Evolutionary conservation across 2,888 invertebrate species (phyloP).

Genomic region (Phengaris arion): DNA sequence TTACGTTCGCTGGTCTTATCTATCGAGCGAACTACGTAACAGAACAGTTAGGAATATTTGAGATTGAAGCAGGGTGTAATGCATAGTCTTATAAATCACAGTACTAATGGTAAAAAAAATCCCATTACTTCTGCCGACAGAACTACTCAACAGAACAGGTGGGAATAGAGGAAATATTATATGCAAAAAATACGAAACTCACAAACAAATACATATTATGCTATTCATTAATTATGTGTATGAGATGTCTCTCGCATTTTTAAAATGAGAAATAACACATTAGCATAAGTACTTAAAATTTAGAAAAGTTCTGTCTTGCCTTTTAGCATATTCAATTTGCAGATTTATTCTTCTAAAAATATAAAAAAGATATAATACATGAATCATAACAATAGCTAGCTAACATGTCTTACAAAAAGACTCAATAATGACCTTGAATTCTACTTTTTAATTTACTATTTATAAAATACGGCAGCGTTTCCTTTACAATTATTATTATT

Average conservation of each 20-base stretch:
- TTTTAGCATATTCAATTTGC: slow-evolving; percentile 59
- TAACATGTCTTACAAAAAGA: slow-evolving; percentile 77
- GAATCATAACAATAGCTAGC: slow-evolving; percentile 73
- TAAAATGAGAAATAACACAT: background rate
- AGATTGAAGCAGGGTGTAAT: no score
- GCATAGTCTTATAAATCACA: no score
- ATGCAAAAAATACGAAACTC: background rate
- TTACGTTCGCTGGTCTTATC: no score
- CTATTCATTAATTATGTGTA: background rate
- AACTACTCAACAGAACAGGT: no score
- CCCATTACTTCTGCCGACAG: no score
- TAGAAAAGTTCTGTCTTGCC: background rate
- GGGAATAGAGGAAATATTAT: no score
- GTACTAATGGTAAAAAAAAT: no score
- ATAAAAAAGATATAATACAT: slow-evolving; percentile 70
- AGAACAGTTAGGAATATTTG: no score
- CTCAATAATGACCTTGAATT: slow-evolving; percentile 73
- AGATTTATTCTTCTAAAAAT: slow-evolving; percentile 71
- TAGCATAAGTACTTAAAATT: background rate
- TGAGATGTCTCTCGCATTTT: background rate
- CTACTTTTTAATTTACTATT: slow-evolving; percentile 69
- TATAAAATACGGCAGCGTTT: slow-evolving; percentile 78
- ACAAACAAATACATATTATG: no score
- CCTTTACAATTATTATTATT: slow-evolving; percentile 77
- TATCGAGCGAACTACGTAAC: no score